phyloP scores from a whole-genome alignment of 2,888 invertebrate genomes.

The Limnephilus rhombicus region DNA sequence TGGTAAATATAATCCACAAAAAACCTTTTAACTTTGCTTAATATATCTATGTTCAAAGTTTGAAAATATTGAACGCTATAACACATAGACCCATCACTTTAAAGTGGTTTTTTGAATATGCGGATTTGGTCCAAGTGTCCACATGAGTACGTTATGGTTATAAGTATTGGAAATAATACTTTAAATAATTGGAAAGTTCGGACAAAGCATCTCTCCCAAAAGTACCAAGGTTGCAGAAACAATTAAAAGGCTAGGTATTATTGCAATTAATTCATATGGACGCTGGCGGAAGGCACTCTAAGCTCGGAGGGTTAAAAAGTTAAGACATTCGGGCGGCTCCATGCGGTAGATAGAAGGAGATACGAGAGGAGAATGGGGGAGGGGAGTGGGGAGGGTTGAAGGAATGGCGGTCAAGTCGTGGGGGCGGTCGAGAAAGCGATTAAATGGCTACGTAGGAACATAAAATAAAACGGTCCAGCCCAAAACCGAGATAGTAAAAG shows the following conservation, averaged over 20 bases:
- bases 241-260: background rate
- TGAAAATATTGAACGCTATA: no score
- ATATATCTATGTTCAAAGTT: no score
- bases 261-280: slow-evolving; percentile 14
- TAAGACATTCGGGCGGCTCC: slow-evolving; percentile 11
- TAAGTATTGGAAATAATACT: no score
- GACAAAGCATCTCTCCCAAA: background rate
- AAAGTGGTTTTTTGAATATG: no score
- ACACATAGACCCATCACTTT: no score
- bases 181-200: background rate
- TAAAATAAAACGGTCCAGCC: slow-evolving; percentile 41
- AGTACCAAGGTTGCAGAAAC: background rate
- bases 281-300: background rate
- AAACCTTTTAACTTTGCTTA: no score
- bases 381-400: background rate
- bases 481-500: slow-evolving; percentile 43
- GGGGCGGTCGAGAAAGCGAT: slow-evolving; percentile 25
- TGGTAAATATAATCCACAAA: no score
- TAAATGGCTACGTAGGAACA: slow-evolving; percentile 43
- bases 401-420: slow-evolving; percentile 19
- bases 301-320: slow-evolving; percentile 36
- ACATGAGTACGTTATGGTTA: no score
- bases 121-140: no score
- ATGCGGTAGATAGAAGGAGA: background rate
- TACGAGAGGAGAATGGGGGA: background rate